Evolutionary conservation across 1,140 invertebrate genomes (phyloP).

Genomic region (Mactra quadrangularis): DNA sequence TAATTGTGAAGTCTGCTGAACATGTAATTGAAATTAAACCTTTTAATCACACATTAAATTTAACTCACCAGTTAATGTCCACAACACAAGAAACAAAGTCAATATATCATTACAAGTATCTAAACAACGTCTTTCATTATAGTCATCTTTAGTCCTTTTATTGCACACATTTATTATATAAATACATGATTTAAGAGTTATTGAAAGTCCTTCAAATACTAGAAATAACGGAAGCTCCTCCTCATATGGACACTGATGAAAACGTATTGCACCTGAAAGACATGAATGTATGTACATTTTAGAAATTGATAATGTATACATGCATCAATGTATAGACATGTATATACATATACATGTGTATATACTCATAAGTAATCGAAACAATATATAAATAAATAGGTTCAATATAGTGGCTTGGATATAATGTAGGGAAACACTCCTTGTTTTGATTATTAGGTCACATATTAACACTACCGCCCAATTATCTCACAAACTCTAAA

Average conservation of each 20-base stretch:
- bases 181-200: slow-evolving; percentile 33
- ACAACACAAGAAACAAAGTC: slow-evolving; percentile 49
- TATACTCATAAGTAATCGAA: background rate
- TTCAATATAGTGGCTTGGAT: background rate
- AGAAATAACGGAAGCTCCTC: slow-evolving; percentile 59
- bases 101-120: slow-evolving; percentile 47
- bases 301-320: background rate
- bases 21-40: too few species aligned
- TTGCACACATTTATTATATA: slow-evolving; percentile 15
- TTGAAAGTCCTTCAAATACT: slow-evolving; percentile 35
- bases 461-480: too few species aligned
- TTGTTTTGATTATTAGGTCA: background rate
- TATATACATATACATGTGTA: background rate
- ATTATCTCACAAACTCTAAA: too few species aligned
- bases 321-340: background rate
- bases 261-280: slow-evolving; percentile 40
- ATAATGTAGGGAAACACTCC: background rate
- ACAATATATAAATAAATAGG: background rate
- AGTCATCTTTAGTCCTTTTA: background rate
- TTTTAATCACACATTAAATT: too few species aligned
- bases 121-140: slow-evolving; percentile 26
- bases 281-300: background rate
- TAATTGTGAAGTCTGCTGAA: too few species aligned
- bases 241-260: slow-evolving; percentile 51
- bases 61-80: slow-evolving; percentile 60